phyloP scores from a whole-genome alignment of 2,797 vertebrate genomes.

The Eulemur albifrons region DNA sequence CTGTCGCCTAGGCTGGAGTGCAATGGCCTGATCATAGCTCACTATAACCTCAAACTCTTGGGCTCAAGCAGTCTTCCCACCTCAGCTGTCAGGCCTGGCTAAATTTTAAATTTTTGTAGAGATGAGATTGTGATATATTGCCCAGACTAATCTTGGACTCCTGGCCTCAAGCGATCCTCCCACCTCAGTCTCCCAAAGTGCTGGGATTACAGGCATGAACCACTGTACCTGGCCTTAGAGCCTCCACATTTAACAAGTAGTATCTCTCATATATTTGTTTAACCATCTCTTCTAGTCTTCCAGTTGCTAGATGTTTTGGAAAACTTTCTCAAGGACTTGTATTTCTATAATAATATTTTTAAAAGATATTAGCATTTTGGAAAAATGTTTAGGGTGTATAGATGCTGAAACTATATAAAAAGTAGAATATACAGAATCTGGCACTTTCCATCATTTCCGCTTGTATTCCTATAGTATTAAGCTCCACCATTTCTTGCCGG shows the following conservation, averaged over 20 bases:
- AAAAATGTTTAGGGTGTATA: neutral
- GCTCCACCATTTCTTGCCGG: neutral
- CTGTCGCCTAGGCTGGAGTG: no score
- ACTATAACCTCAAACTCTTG: no score
- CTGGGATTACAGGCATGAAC: no score
- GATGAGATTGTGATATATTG: no score
- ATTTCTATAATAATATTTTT: conserved; percentile 10
- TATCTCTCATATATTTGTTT: neutral
- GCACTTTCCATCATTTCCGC: neutral
- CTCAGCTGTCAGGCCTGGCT: no score
- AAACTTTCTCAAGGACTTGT: neutral
- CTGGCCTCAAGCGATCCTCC: no score
- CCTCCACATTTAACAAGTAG: neutral
- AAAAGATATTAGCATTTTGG: neutral
- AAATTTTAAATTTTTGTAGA: no score
- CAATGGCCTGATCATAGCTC: no score
- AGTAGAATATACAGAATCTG: neutral
- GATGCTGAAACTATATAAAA: neutral
- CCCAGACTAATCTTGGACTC: no score
- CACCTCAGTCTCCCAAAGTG: no score
- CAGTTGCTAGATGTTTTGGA: neutral
- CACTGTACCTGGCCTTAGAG: neutral
- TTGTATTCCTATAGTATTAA: neutral
- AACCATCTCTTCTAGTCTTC: neutral
- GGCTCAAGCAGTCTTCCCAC: no score